These are phyloP conservation scores for Petrolisthes manimaculis DNA, from an alignment of 2,888 invertebrate species.

Conservation along the genomic window DNA sequence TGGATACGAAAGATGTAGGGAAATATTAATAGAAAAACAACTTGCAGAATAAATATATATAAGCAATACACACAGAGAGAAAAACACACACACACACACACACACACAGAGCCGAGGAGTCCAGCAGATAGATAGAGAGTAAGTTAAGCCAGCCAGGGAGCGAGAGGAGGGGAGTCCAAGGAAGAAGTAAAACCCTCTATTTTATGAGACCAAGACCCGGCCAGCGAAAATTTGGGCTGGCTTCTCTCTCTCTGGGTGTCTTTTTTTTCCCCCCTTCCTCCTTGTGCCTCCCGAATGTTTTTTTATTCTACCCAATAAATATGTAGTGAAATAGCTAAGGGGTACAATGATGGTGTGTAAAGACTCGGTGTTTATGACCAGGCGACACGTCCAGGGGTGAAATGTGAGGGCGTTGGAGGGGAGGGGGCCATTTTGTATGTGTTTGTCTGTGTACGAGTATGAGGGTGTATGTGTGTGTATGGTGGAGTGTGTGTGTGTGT, in stretches of 20 bases:
- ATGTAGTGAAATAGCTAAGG: constrained; percentile 22
- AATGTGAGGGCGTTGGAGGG: constrained; percentile 13
- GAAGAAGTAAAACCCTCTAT: constrained; percentile 25
- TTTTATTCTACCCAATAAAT: constrained; percentile 43
- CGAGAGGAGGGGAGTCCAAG: background rate
- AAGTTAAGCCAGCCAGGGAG: constrained; percentile 5
- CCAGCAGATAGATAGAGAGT: background rate
- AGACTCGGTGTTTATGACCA: background rate
- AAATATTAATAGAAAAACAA: background rate
- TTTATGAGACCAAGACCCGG: constrained; percentile 17
- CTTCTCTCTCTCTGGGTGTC: background rate
- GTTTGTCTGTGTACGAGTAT: background rate
- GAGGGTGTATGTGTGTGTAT: no score
- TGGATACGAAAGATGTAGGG: no score
- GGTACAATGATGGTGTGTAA: constrained; percentile 31
- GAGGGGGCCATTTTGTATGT: no score
- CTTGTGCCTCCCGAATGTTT: constrained; percentile 10
- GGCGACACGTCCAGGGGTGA: constrained; percentile 17
- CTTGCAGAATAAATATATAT: background rate
- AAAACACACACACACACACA: background rate
- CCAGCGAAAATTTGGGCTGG: constrained; percentile 24
- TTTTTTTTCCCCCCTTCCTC: constrained; percentile 11
- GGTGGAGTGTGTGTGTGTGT: no score
- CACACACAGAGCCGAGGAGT: no score
- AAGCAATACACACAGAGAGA: background rate